A percentile compares a stretch with the other conserved stretches of the same genome.
Conservation (phyloP, 2,888 invertebrate genomes). For the Eudasyphora cyanicolor region DNA sequence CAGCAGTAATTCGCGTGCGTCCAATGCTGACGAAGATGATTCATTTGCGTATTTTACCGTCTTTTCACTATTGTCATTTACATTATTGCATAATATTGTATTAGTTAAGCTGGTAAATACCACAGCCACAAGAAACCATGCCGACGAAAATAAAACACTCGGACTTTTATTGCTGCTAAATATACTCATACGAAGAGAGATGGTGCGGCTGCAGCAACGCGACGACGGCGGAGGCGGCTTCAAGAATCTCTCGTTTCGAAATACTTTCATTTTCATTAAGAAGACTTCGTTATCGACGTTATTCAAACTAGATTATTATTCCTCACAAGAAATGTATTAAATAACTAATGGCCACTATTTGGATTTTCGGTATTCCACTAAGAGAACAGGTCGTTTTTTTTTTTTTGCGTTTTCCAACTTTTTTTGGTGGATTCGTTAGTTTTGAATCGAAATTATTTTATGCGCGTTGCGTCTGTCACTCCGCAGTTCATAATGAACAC, state of each 20-base stretch:
- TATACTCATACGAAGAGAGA: slow-evolving; percentile 17
- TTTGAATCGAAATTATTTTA: neutral
- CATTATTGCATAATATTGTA: slow-evolving; percentile 73
- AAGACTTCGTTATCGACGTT: slow-evolving; percentile 37
- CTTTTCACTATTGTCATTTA: slow-evolving; percentile 67
- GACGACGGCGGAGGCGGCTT: neutral
- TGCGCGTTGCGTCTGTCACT: slow-evolving; percentile 43
- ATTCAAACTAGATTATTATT: too few relatives aligned
- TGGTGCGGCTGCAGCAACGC: slow-evolving; percentile 19
- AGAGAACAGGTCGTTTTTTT: neutral
- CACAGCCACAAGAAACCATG: slow-evolving; percentile 65
- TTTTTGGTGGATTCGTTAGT: neutral
- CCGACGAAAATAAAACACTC: too few relatives aligned
- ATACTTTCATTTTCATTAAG: slow-evolving; percentile 71
- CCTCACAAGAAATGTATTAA: too few relatives aligned
- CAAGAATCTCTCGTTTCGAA: slow-evolving; percentile 35
- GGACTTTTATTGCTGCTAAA: too few relatives aligned
- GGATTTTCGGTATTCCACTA: neutral
- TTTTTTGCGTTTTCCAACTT: neutral
- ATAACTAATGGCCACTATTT: neutral
- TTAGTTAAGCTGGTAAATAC: slow-evolving; percentile 69
- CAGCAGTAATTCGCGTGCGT: slow-evolving; percentile 36
- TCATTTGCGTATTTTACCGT: slow-evolving; percentile 72
- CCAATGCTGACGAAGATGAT: slow-evolving; percentile 68
- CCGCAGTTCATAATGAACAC: slow-evolving; percentile 54